Evolutionary conservation across 2,888 invertebrate genomes (phyloP), one percentile per base, ranked within the genome.

Genomic region (Ligdia adustata): DNA sequence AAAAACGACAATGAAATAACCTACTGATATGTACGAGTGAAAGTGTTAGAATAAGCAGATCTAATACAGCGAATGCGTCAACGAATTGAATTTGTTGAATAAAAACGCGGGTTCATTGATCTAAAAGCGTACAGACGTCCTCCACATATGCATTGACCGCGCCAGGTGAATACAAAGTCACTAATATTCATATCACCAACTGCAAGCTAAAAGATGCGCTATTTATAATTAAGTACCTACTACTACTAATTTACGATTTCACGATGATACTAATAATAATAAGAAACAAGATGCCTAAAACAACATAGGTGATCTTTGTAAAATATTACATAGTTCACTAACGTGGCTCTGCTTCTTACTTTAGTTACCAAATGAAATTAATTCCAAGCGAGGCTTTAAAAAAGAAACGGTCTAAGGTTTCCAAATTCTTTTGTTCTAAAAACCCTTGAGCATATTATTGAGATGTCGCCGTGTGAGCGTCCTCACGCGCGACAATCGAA

Each of bases 1-100:
- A 72, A 74, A 75, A 77, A 73, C 58, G 57, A 67, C 69, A 75
- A 75, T 77, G 73, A 68, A 42, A 47, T 52, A 44, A 47, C 53
- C 58, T 34, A 73, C 66, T 66, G 62, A 53, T 46, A 49, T 40
- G 47, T 41, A 28, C 32, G 33, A 52, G 59, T 52, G 58, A 62
- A 64, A 59, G 57, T 54, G 40, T n/a, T 9, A 15, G 27, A 29
- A 31, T 39, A 12, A 43, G 44, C 46, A 39, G 46, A 37, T 46
- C 32, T 37, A 43, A 50, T 52, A 47, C 41, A 14, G 37, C 32
- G 42, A 37, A 40, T 42, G 35, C 37, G 39, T 52, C 41, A 44
- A 15, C 6, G 37, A 31, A 51, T 39, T 44, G 11, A 34, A 43
- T 31, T 27, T 9, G 34, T 12, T 9, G 9, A 38, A 27, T 35